Base-by-base conservation (phyloP, 2,888 invertebrate species). In the Diplolepis rosae region DNA sequence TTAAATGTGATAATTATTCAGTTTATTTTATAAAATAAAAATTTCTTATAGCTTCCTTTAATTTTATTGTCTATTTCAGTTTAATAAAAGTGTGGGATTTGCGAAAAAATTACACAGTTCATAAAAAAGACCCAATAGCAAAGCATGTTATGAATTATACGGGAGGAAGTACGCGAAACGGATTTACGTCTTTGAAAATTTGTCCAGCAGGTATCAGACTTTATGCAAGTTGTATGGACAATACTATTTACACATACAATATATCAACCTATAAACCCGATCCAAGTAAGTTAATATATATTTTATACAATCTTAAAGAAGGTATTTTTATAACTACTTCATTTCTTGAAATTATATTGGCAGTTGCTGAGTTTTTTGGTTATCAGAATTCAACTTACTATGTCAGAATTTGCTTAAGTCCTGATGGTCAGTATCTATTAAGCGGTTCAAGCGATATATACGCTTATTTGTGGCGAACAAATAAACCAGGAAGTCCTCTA, bases 391-490 rank as follows among this genome's bases (percentile, higher is more conserved):
- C 92, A 68, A 94, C 95, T 0, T 97, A 95, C 89, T 97, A 95
- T 88, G 94, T 97, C 39, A 96, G 96, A 88, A 92, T 95, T 0
- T 92, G 93, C 74, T 90, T 97, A 32, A 96, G 95, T 85, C 93
- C 94, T 0, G 96, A 97, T 89, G 94, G 95, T 4, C 90, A 91
- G 75, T 97, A 95, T 89, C 89, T 98, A 28, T 90, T 96, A 0
- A 96, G 96, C 87, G 97, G 97, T n/a, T 96, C 96, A 79, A 95
- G 95, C 82, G 96, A 96, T 89, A 93, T 94, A 79, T 91, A 92
- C 80, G 97, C 96, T 0, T 97, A 96, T 84, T 93, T 98, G 68
- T 98, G 97, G 97, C 93, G 93, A 85, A 91, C 93, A 0, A 90
- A 91, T 13, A 88, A 89, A 76, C 90, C 94, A 0, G 88, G 90